Conservation (phyloP, 2,113 vertebrate species). For the Morphnarchus princeps region DNA sequence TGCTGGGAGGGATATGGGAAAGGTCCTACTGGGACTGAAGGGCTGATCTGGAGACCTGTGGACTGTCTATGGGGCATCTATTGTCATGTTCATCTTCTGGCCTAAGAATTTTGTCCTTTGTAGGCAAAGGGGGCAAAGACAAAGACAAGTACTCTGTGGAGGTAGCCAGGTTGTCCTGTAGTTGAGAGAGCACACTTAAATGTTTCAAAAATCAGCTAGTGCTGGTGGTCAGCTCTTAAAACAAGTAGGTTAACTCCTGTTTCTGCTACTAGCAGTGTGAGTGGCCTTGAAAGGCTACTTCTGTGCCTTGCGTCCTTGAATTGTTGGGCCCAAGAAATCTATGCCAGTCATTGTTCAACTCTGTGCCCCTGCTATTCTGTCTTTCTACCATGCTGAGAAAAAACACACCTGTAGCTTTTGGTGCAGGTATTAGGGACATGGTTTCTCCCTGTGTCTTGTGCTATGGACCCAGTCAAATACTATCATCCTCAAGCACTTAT, state of each 20-base stretch:
- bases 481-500: not conserved
- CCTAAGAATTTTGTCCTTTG: not conserved
- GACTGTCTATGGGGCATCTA: not conserved
- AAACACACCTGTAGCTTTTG: not conserved
- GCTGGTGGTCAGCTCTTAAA: not conserved
- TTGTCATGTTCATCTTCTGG: not conserved
- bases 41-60: not conserved
- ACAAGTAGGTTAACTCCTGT: not conserved
- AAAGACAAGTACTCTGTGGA: not conserved
- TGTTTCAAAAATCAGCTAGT: not conserved
- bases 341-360: not conserved
- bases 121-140: not conserved
- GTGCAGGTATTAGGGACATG: rapidly evolving
- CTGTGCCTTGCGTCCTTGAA: not conserved
- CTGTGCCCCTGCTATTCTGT: not conserved
- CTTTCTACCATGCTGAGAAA: not conserved
- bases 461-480: not conserved
- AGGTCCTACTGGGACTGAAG: not conserved
- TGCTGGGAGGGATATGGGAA: too few species aligned
- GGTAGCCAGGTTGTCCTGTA: not conserved
- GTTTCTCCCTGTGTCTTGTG: not conserved
- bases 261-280: not conserved
- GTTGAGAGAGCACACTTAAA: not conserved
- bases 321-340: too few species aligned
- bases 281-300: not conserved